Evolutionary conservation across 2,797 vertebrate species (phyloP).

Genomic region (Aphelocoma californica): DNA sequence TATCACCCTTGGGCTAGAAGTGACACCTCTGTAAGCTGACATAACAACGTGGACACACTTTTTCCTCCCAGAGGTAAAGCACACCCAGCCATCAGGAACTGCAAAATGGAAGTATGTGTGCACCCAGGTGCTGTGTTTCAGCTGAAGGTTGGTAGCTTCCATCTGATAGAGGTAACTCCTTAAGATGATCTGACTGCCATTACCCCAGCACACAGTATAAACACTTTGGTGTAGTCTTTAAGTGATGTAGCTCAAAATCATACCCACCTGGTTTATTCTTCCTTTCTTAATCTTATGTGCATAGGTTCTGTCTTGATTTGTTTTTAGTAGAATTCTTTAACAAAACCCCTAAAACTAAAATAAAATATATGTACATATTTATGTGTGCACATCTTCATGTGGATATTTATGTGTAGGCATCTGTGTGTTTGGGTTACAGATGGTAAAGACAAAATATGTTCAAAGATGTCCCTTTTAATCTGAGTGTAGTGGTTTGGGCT

Average conservation of each 20-base stretch:
- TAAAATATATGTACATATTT: not conserved
- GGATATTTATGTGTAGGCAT: no score
- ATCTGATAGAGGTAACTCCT: not conserved
- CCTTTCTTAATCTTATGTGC: not conserved
- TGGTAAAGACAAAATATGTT: not conserved
- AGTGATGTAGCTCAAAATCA: not conserved
- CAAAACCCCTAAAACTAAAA: not conserved
- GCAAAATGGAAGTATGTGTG: not conserved
- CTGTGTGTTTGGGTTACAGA: not conserved
- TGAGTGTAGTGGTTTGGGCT: no score
- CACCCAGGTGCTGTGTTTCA: not conserved
- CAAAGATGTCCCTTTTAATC: not conserved
- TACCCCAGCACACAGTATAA: not conserved
- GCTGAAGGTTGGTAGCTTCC: not conserved
- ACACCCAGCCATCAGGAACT: not conserved
- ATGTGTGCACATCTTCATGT: not conserved
- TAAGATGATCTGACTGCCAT: not conserved
- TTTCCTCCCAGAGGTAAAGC: not conserved
- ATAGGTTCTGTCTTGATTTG: rapidly evolving
- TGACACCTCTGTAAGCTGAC: not conserved
- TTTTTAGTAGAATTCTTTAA: not conserved
- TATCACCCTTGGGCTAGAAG: not conserved
- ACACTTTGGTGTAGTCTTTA: not conserved
- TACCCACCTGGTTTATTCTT: not conserved
- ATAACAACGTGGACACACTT: rapidly evolving